phyloP scores from a whole-genome alignment of 2,113 vertebrate species.

The Alligator mississippiensis region DNA sequence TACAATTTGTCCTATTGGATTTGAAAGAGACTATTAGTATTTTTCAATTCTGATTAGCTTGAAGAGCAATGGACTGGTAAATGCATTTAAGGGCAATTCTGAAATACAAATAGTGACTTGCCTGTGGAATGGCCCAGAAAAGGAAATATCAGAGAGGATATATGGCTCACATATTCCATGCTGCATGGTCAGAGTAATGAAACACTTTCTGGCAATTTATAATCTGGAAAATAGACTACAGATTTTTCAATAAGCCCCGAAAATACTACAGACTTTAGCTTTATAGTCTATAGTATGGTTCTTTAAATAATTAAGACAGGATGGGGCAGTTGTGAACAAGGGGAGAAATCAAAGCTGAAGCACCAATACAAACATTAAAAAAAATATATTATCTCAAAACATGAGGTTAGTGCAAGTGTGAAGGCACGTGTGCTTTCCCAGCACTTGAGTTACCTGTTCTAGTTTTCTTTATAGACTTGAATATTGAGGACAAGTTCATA shows the following conservation, averaged over 20 bases:
- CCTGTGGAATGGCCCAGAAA: constrained; percentile 55
- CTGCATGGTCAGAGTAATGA: constrained; percentile 78
- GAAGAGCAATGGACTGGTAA: constrained; percentile 70
- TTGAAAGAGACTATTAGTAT: constrained; percentile 59
- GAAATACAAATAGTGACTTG: constrained; percentile 71
- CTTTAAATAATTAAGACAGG: background rate
- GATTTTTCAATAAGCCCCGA: constrained; percentile 60
- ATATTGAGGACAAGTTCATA: background rate
- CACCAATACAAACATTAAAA: constrained; percentile 6
- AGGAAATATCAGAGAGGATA: constrained; percentile 73
- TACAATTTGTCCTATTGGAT: background rate
- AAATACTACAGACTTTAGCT: constrained; percentile 4
- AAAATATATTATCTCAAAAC: background rate
- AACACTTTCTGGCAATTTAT: constrained; percentile 80
- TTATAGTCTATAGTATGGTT: constrained; percentile 10
- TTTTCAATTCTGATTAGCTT: constrained; percentile 72
- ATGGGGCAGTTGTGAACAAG: background rate
- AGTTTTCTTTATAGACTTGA: background rate
- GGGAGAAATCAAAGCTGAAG: constrained; percentile 28
- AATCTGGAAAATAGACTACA: constrained; percentile 72
- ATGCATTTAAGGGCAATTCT: constrained; percentile 71
- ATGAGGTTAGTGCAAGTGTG: background rate
- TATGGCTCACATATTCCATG: constrained; percentile 70
- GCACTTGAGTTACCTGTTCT: background rate
- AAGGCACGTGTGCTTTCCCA: constrained; percentile 9